Base-by-base conservation (phyloP, 1,140 invertebrate species). In the Mycetomoellerius zeteki region DNA sequence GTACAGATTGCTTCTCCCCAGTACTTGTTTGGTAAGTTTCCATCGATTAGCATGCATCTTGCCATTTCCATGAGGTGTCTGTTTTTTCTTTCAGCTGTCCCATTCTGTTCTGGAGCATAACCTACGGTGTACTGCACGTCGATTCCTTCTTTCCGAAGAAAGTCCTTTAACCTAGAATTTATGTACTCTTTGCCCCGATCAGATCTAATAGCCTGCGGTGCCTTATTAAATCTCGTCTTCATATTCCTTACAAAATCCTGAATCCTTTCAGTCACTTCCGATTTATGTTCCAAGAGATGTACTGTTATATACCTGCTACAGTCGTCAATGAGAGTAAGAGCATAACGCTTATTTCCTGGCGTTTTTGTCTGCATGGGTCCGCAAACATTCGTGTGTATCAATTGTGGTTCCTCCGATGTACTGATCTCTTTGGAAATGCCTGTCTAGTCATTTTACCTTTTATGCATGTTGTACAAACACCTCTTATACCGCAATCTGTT, bases 31-130 rank as follows among this genome's bases (percentile, higher is more conserved):
- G 58, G 33, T 16, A 82, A 5, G 2, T 27, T 27, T 7, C 50
- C 52, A 2, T 87, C 47, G 5, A 43, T 3, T 3, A 82, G 2
- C 33, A 87, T 50, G 16, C 77, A 82, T 7, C 86, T 73, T 7
- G 77, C 60, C 8, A 52, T 69, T 6, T 87, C 78, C 3, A 87
- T 30, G 2, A 87, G 16, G 6, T 50, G 67, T 14, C 86, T 30
- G 14, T 87, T 87, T 24, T 65, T 72, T 12, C 85, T 24, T 21
- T 86, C 85, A 0, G 67, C 76, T 0, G 24, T 30, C 12, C 86
- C 86, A n/a, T 87, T 87, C 43, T 87, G 86, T 43, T 87, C 7
- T 6, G 85, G 71, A 43, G 54, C 47, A 24, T 86, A 65, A n/a
- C 19, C 19, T 2, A 67, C 65, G 1, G 65, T 67, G 3, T 43